phyloP scores from a whole-genome alignment of 2,888 invertebrate genomes.

The Euspilapteryx auroguttella region DNA sequence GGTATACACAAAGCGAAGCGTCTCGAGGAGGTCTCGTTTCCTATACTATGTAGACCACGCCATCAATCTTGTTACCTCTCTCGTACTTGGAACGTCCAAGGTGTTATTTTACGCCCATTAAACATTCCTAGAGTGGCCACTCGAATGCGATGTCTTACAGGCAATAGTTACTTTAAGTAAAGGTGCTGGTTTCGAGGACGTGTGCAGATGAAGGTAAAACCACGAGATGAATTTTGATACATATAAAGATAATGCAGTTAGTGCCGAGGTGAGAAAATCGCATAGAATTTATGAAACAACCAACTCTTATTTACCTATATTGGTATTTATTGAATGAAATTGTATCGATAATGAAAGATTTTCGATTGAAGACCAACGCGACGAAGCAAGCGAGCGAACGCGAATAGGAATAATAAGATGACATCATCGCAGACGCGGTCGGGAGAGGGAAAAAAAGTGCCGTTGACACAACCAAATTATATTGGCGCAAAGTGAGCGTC shows the following conservation, averaged over 20 bases:
- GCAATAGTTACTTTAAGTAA: conserved; percentile 6
- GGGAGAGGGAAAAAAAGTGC: conserved; percentile 22
- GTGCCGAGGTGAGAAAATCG: too few relatives aligned
- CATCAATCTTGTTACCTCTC: conserved; percentile 2
- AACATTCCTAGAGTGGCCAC: conserved; percentile 9
- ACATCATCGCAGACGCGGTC: conserved; percentile 29
- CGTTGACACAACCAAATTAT: conserved; percentile 19
- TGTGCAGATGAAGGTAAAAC: too few relatives aligned
- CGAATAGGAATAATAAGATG: conserved; percentile 15
- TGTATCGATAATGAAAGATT: conserved; percentile 1
- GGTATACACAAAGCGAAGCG: too few relatives aligned
- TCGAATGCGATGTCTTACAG: conserved; percentile 6
- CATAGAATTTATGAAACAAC: too few relatives aligned
- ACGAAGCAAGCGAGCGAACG: neutral
- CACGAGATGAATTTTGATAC: too few relatives aligned
- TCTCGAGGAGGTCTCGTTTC: neutral
- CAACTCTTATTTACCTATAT: too few relatives aligned
- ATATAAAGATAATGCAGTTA: too few relatives aligned
- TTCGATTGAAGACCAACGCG: conserved; percentile 5
- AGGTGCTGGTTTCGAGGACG: neutral
- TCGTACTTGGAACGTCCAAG: conserved; percentile 9
- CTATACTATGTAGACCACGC: neutral
- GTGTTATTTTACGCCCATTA: conserved; percentile 20
- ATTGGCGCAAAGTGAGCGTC: conserved; percentile 15
- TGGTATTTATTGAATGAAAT: too few relatives aligned